Evolutionary conservation across 2,888 invertebrate genomes (phyloP).

Genomic region (Luffia ferchaultella): DNA sequence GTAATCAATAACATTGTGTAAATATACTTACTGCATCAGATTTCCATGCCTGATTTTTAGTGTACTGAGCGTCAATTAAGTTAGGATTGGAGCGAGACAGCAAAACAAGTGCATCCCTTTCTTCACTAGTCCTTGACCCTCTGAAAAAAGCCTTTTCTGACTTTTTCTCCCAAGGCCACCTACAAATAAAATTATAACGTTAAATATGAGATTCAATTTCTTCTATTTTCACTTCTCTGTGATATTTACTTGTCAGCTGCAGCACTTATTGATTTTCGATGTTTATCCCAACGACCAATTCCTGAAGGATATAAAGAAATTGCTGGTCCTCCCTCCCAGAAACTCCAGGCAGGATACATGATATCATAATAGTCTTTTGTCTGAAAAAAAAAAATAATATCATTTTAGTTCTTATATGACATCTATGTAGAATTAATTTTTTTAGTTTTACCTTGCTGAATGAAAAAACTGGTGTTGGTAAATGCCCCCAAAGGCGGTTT

Average conservation of each 20-base stretch:
- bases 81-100: constrained; percentile 79
- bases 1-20: background rate
- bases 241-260: constrained; percentile 63
- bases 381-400: constrained; percentile 30
- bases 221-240: background rate
- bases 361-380: constrained; percentile 86
- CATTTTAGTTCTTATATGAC: too few species aligned
- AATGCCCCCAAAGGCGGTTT: constrained; percentile 65
- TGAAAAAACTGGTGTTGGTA: constrained; percentile 86
- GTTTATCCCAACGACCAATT: constrained; percentile 92
- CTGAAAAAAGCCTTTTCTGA: constrained; percentile 81
- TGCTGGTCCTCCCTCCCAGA: constrained; percentile 98
- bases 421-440: too few species aligned
- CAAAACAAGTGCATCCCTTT: constrained; percentile 87
- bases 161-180: constrained; percentile 81
- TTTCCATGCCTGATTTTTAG: constrained; percentile 99
- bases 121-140: constrained; percentile 92
- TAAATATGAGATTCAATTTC: background rate
- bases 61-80: constrained; percentile 91
- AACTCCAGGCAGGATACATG: constrained; percentile 96
- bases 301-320: constrained; percentile 93
- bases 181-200: constrained; percentile 17
- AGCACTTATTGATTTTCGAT: constrained; percentile 73
- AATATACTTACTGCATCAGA: constrained; percentile 73
- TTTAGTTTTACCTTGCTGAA: constrained; percentile 91